Base-by-base conservation (phyloP, 1,140 invertebrate species). In the Rhopalosiphum padi region DNA sequence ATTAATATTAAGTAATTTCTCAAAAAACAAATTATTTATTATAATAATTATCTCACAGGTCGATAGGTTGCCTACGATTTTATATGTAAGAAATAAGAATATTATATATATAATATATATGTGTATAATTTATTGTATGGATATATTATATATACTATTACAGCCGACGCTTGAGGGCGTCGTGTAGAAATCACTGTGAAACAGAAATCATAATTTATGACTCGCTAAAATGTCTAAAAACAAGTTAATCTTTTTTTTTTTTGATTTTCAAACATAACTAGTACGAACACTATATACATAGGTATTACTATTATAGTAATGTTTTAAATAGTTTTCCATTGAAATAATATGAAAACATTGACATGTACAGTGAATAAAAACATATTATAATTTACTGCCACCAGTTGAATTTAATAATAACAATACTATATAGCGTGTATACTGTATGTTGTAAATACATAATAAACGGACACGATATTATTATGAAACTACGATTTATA, bases 201-300 rank as follows among this genome's bases (percentile, higher is more conserved):
- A 92, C 88, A 60, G 88, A 90, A 60, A 60, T 90, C 53, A 60
- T 90, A 90, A 90, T 90, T 90, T 90, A 90, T 41, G 88, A 51
- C 88, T 43, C 1, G 53, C 51, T 90, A 90, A 90, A 90, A 90
- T 90, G 53, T 90, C 51, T 90, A 55, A 55, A 90, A 60, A 90
- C 87, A 23, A 43, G 88, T 90, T 25, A n/a, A 53, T 83, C 30
- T 55, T 91, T 55, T 91, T 68, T 55, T 91, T 51, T 91, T 60
- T 91, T 7, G 2, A 82, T 53, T 93, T 30, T 41, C 21, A 51
- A 37, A 53, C 48, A 43, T 53, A 35, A 35, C 86, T 46, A 51
- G 30, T 48, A 53, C 46, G 23, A 35, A n/a, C 43, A 18, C 15
- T n/a, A 21, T 48, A 41, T 43, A 43, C 30, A 86, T 22, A 41